Percentiles rank a stretch among this genome's conserved stretches.
phyloP scores from a whole-genome alignment of 2,797 vertebrate genomes.

The Coreius guichenoti region DNA sequence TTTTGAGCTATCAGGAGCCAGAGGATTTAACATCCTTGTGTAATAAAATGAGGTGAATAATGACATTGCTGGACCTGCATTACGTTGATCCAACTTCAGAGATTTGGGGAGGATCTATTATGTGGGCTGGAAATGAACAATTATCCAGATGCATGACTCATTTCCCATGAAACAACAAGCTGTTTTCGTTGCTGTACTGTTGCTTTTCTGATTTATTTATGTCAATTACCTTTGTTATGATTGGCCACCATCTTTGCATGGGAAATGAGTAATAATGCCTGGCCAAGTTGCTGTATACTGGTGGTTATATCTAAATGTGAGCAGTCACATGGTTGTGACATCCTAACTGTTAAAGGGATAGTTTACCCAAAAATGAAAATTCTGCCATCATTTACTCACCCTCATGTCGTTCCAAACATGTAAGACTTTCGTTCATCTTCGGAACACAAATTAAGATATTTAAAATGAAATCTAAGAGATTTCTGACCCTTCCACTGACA shows the following conservation, averaged over 20 bases:
- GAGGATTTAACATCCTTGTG: background rate
- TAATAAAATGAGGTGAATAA: constrained; percentile 29
- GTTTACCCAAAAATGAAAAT: background rate
- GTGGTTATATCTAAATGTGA: background rate
- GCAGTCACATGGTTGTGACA: background rate
- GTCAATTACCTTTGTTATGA: background rate
- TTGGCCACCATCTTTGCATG: background rate
- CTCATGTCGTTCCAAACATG: background rate
- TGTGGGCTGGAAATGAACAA: constrained; percentile 11
- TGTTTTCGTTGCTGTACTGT: background rate
- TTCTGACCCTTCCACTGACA: background rate
- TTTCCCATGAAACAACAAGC: no score
- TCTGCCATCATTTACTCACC: no score
- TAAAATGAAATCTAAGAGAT: background rate
- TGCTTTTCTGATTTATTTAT: background rate
- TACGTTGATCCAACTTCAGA: background rate
- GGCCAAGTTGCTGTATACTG: background rate
- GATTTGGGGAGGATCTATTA: constrained; percentile 15
- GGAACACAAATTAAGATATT: background rate
- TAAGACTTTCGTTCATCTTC: background rate
- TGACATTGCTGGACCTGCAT: background rate
- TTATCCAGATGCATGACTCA: constrained; percentile 31
- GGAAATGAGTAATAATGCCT: background rate
- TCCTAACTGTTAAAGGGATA: background rate
- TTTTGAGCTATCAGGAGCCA: background rate